Percentiles rank a stretch among this genome's conserved stretches.
Evolutionary conservation across 2,797 vertebrate species (phyloP).

Genomic region (Tangara arthus): DNA sequence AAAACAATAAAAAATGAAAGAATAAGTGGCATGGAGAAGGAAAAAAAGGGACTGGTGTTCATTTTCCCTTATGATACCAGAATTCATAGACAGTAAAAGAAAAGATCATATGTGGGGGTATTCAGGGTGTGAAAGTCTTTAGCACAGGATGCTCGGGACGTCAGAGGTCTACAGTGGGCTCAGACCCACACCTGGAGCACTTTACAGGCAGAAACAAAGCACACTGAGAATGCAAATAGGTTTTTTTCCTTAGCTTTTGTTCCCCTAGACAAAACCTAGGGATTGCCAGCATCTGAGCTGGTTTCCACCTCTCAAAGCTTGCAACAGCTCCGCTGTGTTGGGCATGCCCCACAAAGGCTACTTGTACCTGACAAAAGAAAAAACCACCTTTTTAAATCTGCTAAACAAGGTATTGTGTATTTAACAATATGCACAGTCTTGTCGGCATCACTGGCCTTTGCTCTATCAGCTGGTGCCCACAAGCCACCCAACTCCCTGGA

Average conservation of each 20-base stretch:
- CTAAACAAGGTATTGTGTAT: neutral
- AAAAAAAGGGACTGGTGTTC: neutral
- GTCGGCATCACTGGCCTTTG: neutral
- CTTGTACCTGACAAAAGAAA: neutral
- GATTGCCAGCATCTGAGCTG: neutral
- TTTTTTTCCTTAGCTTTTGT: neutral
- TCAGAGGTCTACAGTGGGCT: neutral
- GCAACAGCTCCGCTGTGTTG: neutral
- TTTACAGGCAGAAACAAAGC: neutral
- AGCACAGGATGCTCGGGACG: neutral
- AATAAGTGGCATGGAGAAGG: neutral
- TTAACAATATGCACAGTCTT: neutral
- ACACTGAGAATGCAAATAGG: neutral
- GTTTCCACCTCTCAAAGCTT: neutral
- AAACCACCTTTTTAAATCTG: fast-evolving
- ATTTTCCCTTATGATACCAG: neutral
- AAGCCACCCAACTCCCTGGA: neutral
- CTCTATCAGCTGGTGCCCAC: neutral
- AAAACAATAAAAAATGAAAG: neutral
- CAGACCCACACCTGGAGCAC: neutral
- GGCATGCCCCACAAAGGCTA: neutral
- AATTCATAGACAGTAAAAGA: neutral
- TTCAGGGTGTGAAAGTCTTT: neutral
- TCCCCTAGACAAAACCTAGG: neutral
- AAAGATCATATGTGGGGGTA: neutral